A percentile compares a stretch with the other conserved stretches of the same genome.
phyloP scores from a whole-genome alignment of 2,797 vertebrate species.

The Smutsia temminckii region DNA sequence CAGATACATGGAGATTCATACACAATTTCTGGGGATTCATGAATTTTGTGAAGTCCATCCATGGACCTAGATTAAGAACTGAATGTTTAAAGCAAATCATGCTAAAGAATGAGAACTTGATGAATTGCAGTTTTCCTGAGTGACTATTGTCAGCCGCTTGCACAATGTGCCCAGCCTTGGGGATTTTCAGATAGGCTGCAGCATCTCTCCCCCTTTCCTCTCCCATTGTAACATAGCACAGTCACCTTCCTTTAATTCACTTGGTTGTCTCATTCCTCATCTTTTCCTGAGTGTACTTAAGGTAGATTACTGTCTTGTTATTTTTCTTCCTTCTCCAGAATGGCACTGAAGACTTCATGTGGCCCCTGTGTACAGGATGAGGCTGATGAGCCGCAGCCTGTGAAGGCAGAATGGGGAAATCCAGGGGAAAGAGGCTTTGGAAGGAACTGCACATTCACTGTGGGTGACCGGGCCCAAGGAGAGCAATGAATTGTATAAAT shows the following conservation, averaged over 20 bases:
- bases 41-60: not conserved
- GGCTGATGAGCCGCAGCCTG: constrained; percentile 44
- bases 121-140: not conserved
- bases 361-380: not conserved
- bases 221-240: not conserved
- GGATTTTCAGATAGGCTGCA: not conserved
- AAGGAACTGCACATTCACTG: constrained; percentile 39
- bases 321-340: constrained; percentile 40
- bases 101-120: not conserved
- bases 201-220: not conserved
- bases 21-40: not conserved
- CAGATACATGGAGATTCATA: not conserved
- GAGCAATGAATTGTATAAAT: constrained; percentile 55
- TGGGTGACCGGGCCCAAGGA: constrained; percentile 50
- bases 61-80: not conserved
- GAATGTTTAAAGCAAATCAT: not conserved
- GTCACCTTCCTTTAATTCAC: not conserved
- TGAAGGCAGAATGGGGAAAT: constrained; percentile 58
- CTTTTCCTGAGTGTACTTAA: not conserved
- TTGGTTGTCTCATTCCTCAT: not conserved
- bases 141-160: not conserved
- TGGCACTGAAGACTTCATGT: not conserved
- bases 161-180: not conserved
- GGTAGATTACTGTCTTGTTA: not conserved
- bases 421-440: constrained; percentile 59